Conservation (phyloP, 2,113 vertebrate genomes). For the Sclerurus mexicanus region DNA sequence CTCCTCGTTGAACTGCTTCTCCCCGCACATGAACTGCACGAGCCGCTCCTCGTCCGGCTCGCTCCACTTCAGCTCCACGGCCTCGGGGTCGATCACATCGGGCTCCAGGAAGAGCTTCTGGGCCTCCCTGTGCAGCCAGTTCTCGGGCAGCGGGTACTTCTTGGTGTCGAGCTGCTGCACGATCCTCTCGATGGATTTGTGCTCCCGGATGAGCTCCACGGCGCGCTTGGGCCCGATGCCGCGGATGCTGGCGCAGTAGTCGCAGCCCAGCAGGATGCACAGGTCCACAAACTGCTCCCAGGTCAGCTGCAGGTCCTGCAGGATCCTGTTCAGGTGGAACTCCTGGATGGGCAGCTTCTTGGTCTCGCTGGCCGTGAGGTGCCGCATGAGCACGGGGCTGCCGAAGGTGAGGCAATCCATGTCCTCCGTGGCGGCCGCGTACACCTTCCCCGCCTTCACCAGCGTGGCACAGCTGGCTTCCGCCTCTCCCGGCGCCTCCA, state of each 20-base stretch:
- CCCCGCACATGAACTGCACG: constrained; percentile 87
- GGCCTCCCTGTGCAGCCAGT: constrained; percentile 92
- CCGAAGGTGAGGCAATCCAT: constrained; percentile 98
- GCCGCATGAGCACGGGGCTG: constrained; percentile 88
- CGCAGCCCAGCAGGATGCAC: constrained; percentile 94
- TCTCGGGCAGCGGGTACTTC: constrained; percentile 88
- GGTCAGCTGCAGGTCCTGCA: constrained; percentile 85
- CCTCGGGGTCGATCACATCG: constrained; percentile 82
- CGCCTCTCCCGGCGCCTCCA: constrained; percentile 92
- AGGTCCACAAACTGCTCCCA: constrained; percentile 95
- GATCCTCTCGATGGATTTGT: constrained; percentile 91
- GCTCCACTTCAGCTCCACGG: constrained; percentile 86
- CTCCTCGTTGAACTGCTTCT: constrained; percentile 97
- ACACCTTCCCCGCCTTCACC: constrained; percentile 91
- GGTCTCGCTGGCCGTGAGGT: constrained; percentile 94
- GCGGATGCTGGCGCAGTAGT: constrained; percentile 96
- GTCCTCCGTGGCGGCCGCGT: constrained; percentile 91
- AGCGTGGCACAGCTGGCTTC: constrained; percentile 88
- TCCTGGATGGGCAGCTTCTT: constrained; percentile 98
- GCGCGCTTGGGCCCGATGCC: constrained; percentile 96
- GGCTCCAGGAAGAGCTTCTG: constrained; percentile 88
- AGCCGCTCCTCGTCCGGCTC: constrained; percentile 89
- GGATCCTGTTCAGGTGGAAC: constrained; percentile 86
- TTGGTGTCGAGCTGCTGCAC: constrained; percentile 86
- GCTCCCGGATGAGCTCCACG: constrained; percentile 91